Conservation (phyloP, 2,113 vertebrate genomes). For the Anthoscopus minutus region DNA sequence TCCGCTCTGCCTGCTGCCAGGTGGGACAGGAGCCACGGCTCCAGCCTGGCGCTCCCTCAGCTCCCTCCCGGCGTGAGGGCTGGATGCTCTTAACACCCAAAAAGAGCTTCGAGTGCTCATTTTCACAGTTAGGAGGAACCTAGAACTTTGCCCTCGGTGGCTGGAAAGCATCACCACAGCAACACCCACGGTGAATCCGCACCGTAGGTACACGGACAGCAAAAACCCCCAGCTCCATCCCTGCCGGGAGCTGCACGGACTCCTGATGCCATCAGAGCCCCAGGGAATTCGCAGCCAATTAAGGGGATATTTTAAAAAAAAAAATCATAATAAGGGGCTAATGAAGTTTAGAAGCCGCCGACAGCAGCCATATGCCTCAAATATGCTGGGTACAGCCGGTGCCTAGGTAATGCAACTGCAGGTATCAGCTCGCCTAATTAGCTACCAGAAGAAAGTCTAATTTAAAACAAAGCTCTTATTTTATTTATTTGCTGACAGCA, state of each 20-base stretch:
- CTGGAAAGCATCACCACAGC: background rate
- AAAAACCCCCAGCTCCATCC: background rate
- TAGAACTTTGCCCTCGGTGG: background rate
- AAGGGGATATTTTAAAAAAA: background rate
- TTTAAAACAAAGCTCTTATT: conserved; percentile 51
- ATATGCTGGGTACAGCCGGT: background rate
- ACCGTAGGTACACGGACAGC: background rate
- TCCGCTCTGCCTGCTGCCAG: background rate
- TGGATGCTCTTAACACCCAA: background rate
- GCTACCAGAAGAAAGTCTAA: conserved; percentile 34
- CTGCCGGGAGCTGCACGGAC: background rate
- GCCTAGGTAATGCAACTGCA: conserved; percentile 27
- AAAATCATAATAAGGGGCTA: background rate
- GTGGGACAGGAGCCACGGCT: background rate
- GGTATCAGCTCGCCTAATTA: conserved; percentile 53
- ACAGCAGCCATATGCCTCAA: conserved; percentile 6
- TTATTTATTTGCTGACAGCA: conserved; percentile 61
- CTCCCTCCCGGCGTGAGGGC: rapidly evolving
- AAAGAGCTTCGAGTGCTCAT: background rate
- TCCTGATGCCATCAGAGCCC: background rate
- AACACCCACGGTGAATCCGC: background rate
- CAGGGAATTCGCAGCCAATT: background rate
- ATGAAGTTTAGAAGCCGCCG: conserved; percentile 9
- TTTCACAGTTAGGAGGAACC: background rate
- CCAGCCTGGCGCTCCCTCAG: background rate